Base-by-base conservation (phyloP, 1,140 invertebrate genomes). In the Adoxophyes honmai region DNA sequence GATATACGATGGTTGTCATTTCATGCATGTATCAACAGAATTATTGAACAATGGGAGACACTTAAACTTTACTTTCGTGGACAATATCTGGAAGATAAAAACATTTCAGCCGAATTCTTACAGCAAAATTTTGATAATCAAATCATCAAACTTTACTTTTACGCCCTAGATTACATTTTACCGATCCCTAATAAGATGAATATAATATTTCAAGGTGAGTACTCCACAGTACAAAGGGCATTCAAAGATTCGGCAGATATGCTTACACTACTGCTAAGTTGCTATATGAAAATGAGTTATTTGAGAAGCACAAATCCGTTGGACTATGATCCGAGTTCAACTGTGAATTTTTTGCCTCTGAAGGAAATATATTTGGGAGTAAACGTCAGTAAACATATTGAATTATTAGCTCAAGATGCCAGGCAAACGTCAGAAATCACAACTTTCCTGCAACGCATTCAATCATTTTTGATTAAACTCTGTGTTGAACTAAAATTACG, bases 41-140 rank as follows among this genome's bases (percentile, higher is more conserved):
- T 69, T 44, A 21, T 66, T 34, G 64, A 66, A 38, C 64, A 69
- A 21, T 69, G 63, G 63, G 18, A 52, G 35, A n/a, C 67, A 33
- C 54, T 66, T 16, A 51, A 60, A 52, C 44, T 66, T 52, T 66
- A 42, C 28, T 53, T 59, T 51, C 58, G n/a, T 4, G 13, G 11
- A 11, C 48, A 60, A 55, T 36, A 55, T 51, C 18, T 60, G 18
- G 33, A 48, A 48, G 52, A 60, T 9, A 34, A 37, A 35, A 55
- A 60, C 18, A 42, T 51, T 15, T 60, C 58, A 21, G 52, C 52
- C 1, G 34, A 48, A 48, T 60, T 60, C 44, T 60, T 55, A 55
- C n/a, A 6, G 16, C 6, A 60, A 36, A 55, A 13, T 55, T 60
- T 60, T 13, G 34, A 54, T 16, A 55, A 36, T 51, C 15, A 55